A percentile compares a stretch with the other conserved stretches of the same genome.
Evolutionary conservation across 2,113 vertebrate genomes (phyloP).

Genomic region (Halichoeres trimaculatus): DNA sequence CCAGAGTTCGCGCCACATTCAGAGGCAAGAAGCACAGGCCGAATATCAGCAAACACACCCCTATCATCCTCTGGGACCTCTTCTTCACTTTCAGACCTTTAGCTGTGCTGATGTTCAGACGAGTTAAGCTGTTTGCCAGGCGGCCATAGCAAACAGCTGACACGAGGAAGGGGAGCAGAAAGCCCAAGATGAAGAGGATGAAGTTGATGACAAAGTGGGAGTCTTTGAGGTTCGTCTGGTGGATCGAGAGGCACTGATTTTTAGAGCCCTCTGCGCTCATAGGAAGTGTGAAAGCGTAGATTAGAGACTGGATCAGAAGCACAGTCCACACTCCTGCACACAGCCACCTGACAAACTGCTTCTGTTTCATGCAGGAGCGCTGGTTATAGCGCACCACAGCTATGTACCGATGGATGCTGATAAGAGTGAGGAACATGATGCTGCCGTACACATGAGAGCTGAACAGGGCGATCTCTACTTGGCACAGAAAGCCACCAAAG

Average conservation of each 20-base stretch:
- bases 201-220: slow-evolving; percentile 73
- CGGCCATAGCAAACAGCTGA: slow-evolving; percentile 70
- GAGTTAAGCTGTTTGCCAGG: slow-evolving; percentile 67
- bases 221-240: slow-evolving; percentile 57
- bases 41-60: slow-evolving; percentile 76
- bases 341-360: slow-evolving; percentile 74
- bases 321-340: slow-evolving; percentile 72
- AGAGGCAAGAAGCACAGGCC: slow-evolving; percentile 78
- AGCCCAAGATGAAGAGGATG: slow-evolving; percentile 58
- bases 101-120: slow-evolving; percentile 59
- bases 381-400: slow-evolving; percentile 72
- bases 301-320: slow-evolving; percentile 62
- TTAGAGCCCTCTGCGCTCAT: slow-evolving; percentile 51
- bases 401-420: slow-evolving; percentile 80
- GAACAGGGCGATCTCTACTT: slow-evolving; percentile 73
- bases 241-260: slow-evolving; percentile 76
- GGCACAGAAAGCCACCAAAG: slow-evolving; percentile 77
- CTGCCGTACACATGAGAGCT: slow-evolving; percentile 80
- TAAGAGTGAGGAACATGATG: slow-evolving; percentile 80
- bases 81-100: slow-evolving; percentile 72
- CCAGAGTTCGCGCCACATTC: slow-evolving; percentile 70
- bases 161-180: slow-evolving; percentile 75
- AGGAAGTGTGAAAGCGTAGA: slow-evolving; percentile 67
- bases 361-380: slow-evolving; percentile 69
- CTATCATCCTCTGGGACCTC: slow-evolving; percentile 77